These are phyloP conservation scores for Bombus consobrinus DNA, from an alignment of 1,140 invertebrate species.

Conservation along the genomic window DNA sequence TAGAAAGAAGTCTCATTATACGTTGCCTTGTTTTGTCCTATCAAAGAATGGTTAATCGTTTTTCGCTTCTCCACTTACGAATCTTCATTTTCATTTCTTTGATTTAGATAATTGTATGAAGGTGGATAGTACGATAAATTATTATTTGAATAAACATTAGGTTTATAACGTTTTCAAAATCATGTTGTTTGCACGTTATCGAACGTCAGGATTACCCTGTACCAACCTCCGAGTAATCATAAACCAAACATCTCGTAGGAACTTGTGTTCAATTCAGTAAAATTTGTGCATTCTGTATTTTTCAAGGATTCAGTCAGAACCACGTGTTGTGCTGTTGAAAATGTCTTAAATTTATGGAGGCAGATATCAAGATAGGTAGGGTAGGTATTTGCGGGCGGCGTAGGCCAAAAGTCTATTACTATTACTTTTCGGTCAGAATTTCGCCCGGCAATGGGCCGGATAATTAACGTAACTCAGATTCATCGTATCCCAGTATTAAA, in stretches of 20 bases:
- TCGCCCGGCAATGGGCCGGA: too few species aligned
- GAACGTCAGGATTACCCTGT: neutral
- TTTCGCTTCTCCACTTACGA: neutral
- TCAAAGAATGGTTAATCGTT: neutral
- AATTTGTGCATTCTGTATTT: conserved; percentile 25
- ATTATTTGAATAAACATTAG: neutral
- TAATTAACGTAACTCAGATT: conserved; percentile 31
- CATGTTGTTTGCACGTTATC: conserved; percentile 36
- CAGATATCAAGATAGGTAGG: neutral
- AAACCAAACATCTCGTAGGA: conserved; percentile 44
- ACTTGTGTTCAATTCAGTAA: conserved; percentile 38
- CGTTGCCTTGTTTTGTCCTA: neutral
- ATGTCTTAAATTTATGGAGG: neutral
- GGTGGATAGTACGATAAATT: neutral
- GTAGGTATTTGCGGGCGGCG: neutral
- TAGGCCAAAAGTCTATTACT: conserved; percentile 5
- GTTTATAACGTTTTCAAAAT: neutral
- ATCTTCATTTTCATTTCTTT: neutral
- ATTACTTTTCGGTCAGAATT: conserved; percentile 12
- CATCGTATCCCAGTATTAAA: conserved; percentile 1
- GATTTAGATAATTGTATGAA: neutral
- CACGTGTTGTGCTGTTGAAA: too few species aligned
- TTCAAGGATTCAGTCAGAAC: neutral
- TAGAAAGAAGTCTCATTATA: neutral
- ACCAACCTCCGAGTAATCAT: conserved; percentile 24